Base-by-base conservation (phyloP, 2,797 vertebrate genomes). In the Syndactyla subalaris region DNA sequence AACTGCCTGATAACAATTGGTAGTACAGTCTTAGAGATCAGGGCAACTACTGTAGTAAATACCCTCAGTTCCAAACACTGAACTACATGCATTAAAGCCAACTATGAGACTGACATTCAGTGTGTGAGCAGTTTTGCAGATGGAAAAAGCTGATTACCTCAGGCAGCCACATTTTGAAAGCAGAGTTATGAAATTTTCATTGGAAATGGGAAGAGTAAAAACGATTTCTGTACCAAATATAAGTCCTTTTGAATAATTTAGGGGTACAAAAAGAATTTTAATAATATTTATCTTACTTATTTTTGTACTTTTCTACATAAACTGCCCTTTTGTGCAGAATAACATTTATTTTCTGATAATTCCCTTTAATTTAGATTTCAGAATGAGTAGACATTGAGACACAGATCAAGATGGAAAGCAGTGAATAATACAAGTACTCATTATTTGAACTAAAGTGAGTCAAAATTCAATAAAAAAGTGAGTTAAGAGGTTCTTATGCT, bases 401-500 rank as follows among this genome's bases (percentile, higher is more conserved):
- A 29, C 38, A 87, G 74, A 85, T 71, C 72, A 62, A 94, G 52
- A 91, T 68, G 41, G 39, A 24, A 81, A 93, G 36, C 18, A 77
- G n/a, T 85, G 88, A 96, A 89, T 84, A 93, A 93, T 54, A 78
- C 27, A 76, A 39, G 34, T 76, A 85, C n/a, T 95, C 88, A 52
- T 67, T 72, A 84, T 87, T 83, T 34, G n/a, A 91, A 54, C 22
- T 45, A 6, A 51, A 83, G 34, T 75, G 32, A 93, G 58, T 49
- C 14, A 75, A 95, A 95, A 91, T 91, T 97, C 82, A 79, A 32
- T 67, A 91, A 87, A 51, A 91, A 92, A 93, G 51, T 91, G 62
- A 94, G n/a, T 79, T 89, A 96, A 97, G 85, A 96, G 85, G 39
- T 62, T 90, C 74, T 93, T 89, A 87, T 68, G 76, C 80, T 87